Evolutionary conservation across 2,113 vertebrate genomes (phyloP).

Genomic region (Chamaea fasciata): DNA sequence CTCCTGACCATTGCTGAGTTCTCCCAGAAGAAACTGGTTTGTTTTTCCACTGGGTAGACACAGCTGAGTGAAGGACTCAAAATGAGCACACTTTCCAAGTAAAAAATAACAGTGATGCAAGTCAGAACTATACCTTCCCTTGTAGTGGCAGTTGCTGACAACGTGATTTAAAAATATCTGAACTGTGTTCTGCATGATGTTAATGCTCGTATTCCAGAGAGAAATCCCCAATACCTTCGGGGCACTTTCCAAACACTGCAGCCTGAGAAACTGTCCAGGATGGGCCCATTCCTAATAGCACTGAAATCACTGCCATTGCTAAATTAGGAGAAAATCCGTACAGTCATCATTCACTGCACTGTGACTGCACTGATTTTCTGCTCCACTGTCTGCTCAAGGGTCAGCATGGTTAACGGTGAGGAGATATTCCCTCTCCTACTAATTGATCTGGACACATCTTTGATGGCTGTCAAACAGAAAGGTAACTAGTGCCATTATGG

Average conservation of each 20-base stretch:
- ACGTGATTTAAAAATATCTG: neutral
- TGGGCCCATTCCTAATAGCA: neutral
- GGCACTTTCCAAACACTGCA: neutral
- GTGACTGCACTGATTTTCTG: neutral
- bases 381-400: neutral
- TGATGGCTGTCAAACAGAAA: neutral
- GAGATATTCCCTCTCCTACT: neutral
- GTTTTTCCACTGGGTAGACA: constrained; percentile 16
- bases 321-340: neutral
- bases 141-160: neutral
- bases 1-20: neutral
- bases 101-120: constrained; percentile 1
- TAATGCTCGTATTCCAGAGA: neutral
- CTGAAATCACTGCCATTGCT: neutral
- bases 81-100: constrained; percentile 7
- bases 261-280: neutral
- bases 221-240: neutral
- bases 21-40: constrained; percentile 2
- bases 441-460: neutral
- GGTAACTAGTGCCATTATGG: neutral
- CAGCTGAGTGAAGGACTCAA: constrained; percentile 1
- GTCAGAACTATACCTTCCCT: constrained; percentile 7
- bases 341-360: neutral
- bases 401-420: fast-evolving
- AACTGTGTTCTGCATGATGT: neutral